Conservation (phyloP, 2,888 invertebrate genomes). For the Amphiduros pacificus region DNA sequence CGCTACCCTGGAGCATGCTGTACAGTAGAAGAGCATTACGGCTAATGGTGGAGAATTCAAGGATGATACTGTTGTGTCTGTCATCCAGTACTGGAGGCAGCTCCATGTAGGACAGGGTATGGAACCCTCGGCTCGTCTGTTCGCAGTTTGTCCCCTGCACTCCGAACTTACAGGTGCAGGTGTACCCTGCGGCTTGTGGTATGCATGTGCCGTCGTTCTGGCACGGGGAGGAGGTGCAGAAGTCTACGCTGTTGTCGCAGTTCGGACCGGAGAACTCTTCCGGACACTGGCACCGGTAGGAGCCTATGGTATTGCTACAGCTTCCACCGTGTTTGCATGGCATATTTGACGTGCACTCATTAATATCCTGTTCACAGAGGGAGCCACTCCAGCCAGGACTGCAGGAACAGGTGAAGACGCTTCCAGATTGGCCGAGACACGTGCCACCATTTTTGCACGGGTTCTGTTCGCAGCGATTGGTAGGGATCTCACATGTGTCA, state of each 20-base stretch:
- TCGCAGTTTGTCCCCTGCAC: conserved; percentile 88
- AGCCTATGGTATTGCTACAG: conserved; percentile 63
- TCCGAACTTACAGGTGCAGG: conserved; percentile 79
- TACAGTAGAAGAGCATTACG: conserved; percentile 84
- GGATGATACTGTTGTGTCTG: conserved; percentile 84
- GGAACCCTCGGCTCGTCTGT: conserved; percentile 85
- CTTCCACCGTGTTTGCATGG: conserved; percentile 84
- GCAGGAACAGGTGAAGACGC: conserved; percentile 38
- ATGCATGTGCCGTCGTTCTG: conserved; percentile 40
- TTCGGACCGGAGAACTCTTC: conserved; percentile 42
- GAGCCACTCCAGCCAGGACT: conserved; percentile 39
- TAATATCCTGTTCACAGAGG: conserved; percentile 41
- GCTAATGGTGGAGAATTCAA: conserved; percentile 86
- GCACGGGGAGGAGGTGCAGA: conserved; percentile 44
- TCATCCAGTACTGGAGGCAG: conserved; percentile 75
- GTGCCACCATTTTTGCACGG: conserved; percentile 89
- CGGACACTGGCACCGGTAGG: conserved; percentile 44
- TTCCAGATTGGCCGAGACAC: conserved; percentile 62
- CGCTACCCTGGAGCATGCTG: conserved; percentile 68
- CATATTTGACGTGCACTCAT: conserved; percentile 78
- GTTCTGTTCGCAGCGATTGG: conserved; percentile 88
- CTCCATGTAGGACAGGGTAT: conserved; percentile 84
- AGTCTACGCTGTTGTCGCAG: conserved; percentile 38
- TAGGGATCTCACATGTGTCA: conserved; percentile 80
- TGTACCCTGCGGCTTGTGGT: conserved; percentile 70